phyloP scores from a whole-genome alignment of 1,140 invertebrate genomes.

The Eriosoma lanigerum region DNA sequence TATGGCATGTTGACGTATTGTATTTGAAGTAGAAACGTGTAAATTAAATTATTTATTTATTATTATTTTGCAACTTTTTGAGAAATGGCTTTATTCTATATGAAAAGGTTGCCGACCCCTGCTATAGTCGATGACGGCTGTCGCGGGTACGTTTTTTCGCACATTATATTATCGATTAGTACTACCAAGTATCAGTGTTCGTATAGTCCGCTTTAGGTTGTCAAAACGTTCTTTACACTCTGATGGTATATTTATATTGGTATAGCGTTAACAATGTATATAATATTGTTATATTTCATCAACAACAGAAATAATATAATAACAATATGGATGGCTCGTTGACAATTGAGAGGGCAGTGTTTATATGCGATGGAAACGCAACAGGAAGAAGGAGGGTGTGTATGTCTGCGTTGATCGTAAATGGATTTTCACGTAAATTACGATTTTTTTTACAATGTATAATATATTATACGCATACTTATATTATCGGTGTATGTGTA shows the following conservation, averaged over 20 bases:
- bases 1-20: too few relatives aligned
- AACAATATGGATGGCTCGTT: conserved; percentile 37
- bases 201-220: conserved; percentile 39
- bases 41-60: too few relatives aligned
- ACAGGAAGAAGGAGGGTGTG: background rate
- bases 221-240: conserved; percentile 24
- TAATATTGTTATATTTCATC: conserved; percentile 15
- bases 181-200: conserved; percentile 17
- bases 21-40: too few relatives aligned
- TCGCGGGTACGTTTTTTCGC: conserved; percentile 2
- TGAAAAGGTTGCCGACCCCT: background rate
- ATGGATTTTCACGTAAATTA: conserved; percentile 21
- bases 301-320: background rate
- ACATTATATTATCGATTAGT: background rate
- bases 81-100: too few relatives aligned
- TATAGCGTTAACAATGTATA: background rate
- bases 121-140: background rate
- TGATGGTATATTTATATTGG: background rate
- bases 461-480: background rate
- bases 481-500: background rate
- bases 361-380: conserved; percentile 10
- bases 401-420: background rate
- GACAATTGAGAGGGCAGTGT: conserved; percentile 6
- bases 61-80: too few relatives aligned
- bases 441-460: background rate